Evolutionary conservation across 2,888 invertebrate species (phyloP).

Genomic region (Eilema sororculum): DNA sequence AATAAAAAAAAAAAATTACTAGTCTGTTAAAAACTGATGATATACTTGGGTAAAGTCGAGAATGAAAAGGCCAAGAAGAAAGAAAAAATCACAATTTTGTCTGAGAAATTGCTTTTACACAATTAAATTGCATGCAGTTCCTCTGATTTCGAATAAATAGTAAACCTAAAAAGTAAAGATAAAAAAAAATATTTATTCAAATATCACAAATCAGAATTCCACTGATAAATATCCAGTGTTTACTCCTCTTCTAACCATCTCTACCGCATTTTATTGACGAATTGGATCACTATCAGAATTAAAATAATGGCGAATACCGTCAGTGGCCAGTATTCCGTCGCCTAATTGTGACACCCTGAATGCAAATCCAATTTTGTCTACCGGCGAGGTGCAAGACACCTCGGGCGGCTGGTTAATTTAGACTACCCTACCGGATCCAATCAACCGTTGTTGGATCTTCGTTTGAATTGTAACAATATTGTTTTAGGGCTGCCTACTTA

Average conservation of each 20-base stretch:
- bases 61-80: too few species aligned
- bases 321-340: conserved; percentile 46
- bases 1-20: too few species aligned
- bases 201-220: too few species aligned
- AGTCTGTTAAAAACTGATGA: too few species aligned
- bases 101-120: too few species aligned
- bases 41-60: too few species aligned
- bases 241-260: not conserved
- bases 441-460: conserved; percentile 46
- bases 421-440: conserved; percentile 51
- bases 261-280: conserved; percentile 34
- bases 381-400: conserved; percentile 51
- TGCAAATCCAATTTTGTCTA: conserved; percentile 59
- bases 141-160: too few species aligned
- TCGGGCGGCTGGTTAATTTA: conserved; percentile 50
- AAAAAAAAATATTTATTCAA: too few species aligned
- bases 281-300: conserved; percentile 52
- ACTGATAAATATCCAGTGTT: not conserved
- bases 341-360: conserved; percentile 63
- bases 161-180: too few species aligned
- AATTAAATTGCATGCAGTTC: too few species aligned
- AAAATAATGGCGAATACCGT: conserved; percentile 50
- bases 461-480: conserved; percentile 49
- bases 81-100: too few species aligned
- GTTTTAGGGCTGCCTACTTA: conserved; percentile 41